A percentile compares a stretch with the other conserved stretches of the same genome.
Conservation (phyloP, 2,113 vertebrate species). For the Carettochelys insculpta region DNA sequence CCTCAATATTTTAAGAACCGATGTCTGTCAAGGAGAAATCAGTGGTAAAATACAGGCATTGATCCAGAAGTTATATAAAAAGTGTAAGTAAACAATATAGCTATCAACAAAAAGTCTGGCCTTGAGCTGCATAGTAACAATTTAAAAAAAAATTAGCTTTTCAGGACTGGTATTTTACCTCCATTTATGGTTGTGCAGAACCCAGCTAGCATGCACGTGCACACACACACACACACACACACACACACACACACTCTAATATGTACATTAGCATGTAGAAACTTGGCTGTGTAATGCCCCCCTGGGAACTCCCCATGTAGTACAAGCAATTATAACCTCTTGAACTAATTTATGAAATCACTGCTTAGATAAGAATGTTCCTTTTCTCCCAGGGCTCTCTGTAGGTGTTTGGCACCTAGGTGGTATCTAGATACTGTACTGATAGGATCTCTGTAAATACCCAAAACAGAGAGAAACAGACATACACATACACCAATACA, state of each 20-base stretch:
- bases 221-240: no score
- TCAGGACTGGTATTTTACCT: neutral
- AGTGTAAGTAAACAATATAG: conserved; percentile 41
- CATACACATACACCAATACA: neutral
- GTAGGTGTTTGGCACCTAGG: neutral
- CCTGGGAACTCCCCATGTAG: neutral
- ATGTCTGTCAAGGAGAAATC: conserved; percentile 51
- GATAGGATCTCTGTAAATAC: neutral
- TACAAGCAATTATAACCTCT: neutral
- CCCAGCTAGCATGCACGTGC: neutral
- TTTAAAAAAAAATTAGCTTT: neutral
- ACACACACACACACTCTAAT: neutral
- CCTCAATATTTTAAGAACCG: conserved; percentile 64
- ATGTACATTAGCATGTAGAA: rapidly evolving
- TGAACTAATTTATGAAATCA: conserved; percentile 2
- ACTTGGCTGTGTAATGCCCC: neutral
- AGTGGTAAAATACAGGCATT: conserved; percentile 53
- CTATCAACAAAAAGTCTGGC: conserved; percentile 46
- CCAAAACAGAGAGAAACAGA: neutral
- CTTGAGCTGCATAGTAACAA: conserved; percentile 1
- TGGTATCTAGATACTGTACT: neutral
- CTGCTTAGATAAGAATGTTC: neutral
- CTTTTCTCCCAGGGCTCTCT: neutral
- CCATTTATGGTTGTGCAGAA: neutral
- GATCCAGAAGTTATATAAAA: conserved; percentile 52